phyloP scores from a whole-genome alignment of 2,888 invertebrate species.

The Baronia brevicornis region DNA sequence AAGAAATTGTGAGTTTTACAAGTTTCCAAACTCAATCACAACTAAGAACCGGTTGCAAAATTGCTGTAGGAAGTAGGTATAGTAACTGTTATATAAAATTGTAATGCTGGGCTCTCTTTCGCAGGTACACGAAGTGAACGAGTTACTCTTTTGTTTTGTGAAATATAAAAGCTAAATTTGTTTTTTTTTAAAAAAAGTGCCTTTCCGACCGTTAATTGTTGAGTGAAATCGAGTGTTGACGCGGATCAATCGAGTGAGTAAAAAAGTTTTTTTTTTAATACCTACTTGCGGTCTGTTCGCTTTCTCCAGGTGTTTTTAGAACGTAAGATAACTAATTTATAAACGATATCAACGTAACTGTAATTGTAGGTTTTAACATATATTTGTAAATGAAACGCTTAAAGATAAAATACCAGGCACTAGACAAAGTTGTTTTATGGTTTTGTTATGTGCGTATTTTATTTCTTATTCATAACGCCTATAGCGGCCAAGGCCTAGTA shows the following conservation, averaged over 20 bases:
- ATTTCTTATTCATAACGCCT: too few species aligned
- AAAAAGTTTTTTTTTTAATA: slow-evolving; percentile 28
- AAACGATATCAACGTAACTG: too few species aligned
- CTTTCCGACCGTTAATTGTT: slow-evolving; percentile 29
- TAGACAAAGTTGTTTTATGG: too few species aligned
- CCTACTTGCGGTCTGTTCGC: slow-evolving; percentile 27
- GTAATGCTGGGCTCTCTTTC: slow-evolving; percentile 45
- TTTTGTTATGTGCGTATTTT: too few species aligned
- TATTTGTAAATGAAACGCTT: too few species aligned
- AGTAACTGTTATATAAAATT: slow-evolving; percentile 55
- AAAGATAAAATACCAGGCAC: too few species aligned
- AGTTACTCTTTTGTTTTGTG: slow-evolving; percentile 39
- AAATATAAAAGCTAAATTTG: slow-evolving; percentile 33
- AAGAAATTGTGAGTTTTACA: slow-evolving; percentile 20
- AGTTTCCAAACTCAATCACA: slow-evolving; percentile 18
- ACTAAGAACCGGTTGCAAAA: slow-evolving; percentile 35
- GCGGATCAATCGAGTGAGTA: slow-evolving; percentile 41
- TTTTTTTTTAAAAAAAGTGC: slow-evolving; percentile 33
- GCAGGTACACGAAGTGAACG: slow-evolving; percentile 33
- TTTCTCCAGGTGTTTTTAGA: slow-evolving; percentile 33
- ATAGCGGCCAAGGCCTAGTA: too few species aligned
- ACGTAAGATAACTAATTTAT: slow-evolving; percentile 30
- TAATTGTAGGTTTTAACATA: too few species aligned
- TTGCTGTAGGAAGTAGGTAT: slow-evolving; percentile 39
- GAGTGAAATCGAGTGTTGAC: slow-evolving; percentile 41